Conservation (phyloP, 2,797 vertebrate genomes). For the Catamblyrhynchus diadema region DNA sequence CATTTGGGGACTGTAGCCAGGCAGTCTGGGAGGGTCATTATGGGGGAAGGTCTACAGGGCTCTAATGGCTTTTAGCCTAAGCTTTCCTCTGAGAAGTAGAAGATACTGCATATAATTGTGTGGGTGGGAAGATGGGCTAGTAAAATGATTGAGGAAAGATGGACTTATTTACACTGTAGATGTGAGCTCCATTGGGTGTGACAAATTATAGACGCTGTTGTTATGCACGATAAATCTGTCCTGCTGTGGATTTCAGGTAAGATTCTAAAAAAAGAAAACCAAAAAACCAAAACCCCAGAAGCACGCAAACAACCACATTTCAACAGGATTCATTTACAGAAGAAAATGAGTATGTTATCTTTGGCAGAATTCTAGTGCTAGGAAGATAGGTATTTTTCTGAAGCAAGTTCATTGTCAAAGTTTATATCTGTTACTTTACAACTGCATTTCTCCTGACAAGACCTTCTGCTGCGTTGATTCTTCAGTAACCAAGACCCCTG, state of each 20-base stretch:
- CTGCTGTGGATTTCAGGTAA: background rate
- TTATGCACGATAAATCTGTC: background rate
- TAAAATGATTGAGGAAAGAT: background rate
- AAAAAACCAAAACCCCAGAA: background rate
- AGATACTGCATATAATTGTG: background rate
- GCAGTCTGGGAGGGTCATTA: background rate
- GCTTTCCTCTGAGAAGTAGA: background rate
- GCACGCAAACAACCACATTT: background rate
- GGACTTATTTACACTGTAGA: background rate
- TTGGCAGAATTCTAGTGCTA: background rate
- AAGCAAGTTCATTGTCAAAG: background rate
- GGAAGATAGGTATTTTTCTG: background rate
- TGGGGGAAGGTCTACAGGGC: background rate
- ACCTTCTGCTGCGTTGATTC: background rate
- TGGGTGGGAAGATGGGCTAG: background rate
- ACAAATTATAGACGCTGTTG: background rate
- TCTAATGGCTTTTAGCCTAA: background rate
- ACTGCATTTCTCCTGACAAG: background rate
- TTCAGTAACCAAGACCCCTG: background rate
- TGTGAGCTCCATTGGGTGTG: background rate
- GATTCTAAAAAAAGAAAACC: background rate
- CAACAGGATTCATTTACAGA: background rate
- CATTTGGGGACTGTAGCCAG: background rate
- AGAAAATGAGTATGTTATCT: background rate
- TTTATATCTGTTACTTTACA: background rate